Percentiles rank a stretch among this genome's conserved stretches.
Evolutionary conservation across 2,888 invertebrate species (phyloP).

Genomic region (Caenorhabditis macrosperma): DNA sequence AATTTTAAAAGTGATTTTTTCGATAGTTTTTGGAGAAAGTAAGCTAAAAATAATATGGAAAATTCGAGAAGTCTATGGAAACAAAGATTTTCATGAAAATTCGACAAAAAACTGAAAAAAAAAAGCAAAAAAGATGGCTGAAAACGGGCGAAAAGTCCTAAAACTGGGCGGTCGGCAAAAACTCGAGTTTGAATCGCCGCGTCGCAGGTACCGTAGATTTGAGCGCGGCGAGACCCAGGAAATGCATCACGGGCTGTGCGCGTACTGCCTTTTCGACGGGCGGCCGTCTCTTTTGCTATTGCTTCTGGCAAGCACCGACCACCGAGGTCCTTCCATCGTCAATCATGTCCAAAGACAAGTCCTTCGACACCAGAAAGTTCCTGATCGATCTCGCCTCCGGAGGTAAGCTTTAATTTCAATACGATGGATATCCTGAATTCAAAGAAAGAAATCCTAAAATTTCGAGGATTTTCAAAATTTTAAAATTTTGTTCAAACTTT

Average conservation of each 20-base stretch:
- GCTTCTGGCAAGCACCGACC: conserved; percentile 64
- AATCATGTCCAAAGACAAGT: conserved; percentile 65
- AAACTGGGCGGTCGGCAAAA: conserved; percentile 56
- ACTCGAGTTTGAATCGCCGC: conserved; percentile 56
- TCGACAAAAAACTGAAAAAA: conserved; percentile 2
- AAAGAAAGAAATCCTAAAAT: conserved; percentile 17
- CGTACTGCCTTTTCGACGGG: conserved; percentile 43
- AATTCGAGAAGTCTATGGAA: background rate
- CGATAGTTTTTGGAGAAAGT: background rate
- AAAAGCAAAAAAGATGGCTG: background rate
- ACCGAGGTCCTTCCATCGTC: conserved; percentile 56
- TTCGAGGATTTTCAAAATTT: conserved; percentile 16
- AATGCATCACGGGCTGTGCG: conserved; percentile 52
- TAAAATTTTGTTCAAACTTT: background rate
- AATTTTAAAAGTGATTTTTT: background rate
- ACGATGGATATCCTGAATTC: background rate
- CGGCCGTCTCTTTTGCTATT: conserved; percentile 52
- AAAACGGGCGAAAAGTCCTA: conserved; percentile 25
- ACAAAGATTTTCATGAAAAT: background rate
- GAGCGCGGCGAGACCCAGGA: conserved; percentile 46
- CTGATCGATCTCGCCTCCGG: conserved; percentile 77
- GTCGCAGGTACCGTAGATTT: conserved; percentile 30
- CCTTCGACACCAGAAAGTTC: conserved; percentile 77
- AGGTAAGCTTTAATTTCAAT: conserved; percentile 60
- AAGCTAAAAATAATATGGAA: background rate